phyloP scores from a whole-genome alignment of 2,113 vertebrate species.

The Macrotis lagotis region DNA sequence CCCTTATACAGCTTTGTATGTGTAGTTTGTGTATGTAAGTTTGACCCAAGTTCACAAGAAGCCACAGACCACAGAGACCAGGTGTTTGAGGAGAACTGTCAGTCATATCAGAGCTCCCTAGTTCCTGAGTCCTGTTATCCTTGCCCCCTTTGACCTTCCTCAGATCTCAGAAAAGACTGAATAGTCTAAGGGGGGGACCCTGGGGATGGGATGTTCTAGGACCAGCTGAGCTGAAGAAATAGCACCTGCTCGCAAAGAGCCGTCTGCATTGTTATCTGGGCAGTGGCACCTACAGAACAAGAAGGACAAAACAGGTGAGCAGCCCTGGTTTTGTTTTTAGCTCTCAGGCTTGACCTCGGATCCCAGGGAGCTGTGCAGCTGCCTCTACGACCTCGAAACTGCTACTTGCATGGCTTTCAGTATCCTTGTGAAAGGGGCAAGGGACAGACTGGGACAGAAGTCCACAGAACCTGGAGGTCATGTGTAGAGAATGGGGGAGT shows the following conservation, averaged over 20 bases:
- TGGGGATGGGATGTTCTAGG: background rate
- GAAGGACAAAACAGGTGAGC: background rate
- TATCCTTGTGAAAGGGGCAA: conserved; percentile 87
- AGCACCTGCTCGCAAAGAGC: background rate
- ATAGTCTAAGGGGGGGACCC: background rate
- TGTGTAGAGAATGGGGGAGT: too few species aligned
- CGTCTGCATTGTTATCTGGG: background rate
- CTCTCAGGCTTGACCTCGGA: conserved; percentile 97
- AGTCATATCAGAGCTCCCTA: background rate
- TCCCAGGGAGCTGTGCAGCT: conserved; percentile 96
- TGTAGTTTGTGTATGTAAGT: too few species aligned
- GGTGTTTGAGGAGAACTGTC: background rate
- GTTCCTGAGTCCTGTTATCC: background rate
- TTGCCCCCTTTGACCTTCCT: background rate
- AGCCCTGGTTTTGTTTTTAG: conserved; percentile 73
- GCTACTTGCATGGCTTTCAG: conserved; percentile 94
- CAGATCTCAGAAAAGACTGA: background rate
- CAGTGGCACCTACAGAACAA: background rate
- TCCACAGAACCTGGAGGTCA: background rate
- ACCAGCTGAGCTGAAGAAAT: background rate
- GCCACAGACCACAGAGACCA: background rate
- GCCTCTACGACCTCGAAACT: conserved; percentile 95
- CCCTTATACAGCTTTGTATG: background rate
- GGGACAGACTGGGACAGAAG: background rate
- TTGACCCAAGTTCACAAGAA: background rate